phyloP scores from a whole-genome alignment of 2,113 vertebrate species.

The Sebastes fasciatus region DNA sequence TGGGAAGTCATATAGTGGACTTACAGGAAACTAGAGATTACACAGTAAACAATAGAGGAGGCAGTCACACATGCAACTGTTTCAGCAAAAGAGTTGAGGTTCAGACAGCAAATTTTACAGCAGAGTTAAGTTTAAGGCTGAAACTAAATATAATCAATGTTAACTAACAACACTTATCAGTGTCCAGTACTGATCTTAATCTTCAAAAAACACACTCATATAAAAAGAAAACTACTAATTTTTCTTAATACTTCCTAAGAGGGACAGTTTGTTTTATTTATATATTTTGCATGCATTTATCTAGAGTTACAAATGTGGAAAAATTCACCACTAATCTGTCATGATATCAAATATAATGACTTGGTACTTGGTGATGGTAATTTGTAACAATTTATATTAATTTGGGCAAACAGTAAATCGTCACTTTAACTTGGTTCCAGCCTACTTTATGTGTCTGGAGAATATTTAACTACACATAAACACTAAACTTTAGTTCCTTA shows the following conservation, averaged over 20 bases:
- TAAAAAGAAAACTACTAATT: background rate
- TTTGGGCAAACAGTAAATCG: background rate
- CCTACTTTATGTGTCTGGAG: constrained; percentile 11
- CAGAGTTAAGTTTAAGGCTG: constrained; percentile 32
- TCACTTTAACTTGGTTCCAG: background rate
- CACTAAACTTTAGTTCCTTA: background rate
- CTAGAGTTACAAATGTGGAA: background rate
- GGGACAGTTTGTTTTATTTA: background rate
- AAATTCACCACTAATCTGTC: background rate
- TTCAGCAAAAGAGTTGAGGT: constrained; percentile 43
- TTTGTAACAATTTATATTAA: background rate
- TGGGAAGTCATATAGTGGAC: constrained; percentile 33
- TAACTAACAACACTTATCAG: constrained; percentile 9
- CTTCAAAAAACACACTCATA: constrained; percentile 1
- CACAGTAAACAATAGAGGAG: constrained; percentile 44
- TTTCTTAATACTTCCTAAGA: background rate
- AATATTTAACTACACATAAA: constrained; percentile 2
- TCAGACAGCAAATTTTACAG: constrained; percentile 33
- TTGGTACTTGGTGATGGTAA: background rate
- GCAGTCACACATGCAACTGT: constrained; percentile 75
- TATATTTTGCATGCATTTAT: background rate
- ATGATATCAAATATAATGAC: background rate
- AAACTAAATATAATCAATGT: constrained; percentile 10
- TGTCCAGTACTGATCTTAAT: constrained; percentile 9
- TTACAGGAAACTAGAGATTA: constrained; percentile 40